Evolutionary conservation across 2,888 invertebrate species (phyloP).

Genomic region (Callyntrura guangdongensis): DNA sequence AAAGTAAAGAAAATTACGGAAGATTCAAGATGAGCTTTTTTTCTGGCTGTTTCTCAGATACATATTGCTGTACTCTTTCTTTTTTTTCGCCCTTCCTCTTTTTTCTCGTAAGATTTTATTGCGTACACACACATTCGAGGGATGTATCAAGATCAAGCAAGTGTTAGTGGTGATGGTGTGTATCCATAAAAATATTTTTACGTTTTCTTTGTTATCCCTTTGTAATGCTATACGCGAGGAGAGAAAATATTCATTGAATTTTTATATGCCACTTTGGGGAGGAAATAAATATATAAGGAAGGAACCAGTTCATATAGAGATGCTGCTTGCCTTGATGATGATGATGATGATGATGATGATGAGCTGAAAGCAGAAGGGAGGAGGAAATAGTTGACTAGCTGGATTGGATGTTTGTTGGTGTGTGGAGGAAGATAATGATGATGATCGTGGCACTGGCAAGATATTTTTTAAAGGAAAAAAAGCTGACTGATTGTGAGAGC

Average conservation of each 20-base stretch:
- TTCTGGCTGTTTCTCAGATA: neutral
- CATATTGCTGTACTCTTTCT: slow-evolving; percentile 30
- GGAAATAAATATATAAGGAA: slow-evolving; percentile 56
- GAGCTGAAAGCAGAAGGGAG: slow-evolving; percentile 61
- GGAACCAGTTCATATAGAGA: slow-evolving; percentile 44
- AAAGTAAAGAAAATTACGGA: slow-evolving; percentile 40
- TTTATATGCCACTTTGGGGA: slow-evolving; percentile 62
- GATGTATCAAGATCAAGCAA: too few species aligned
- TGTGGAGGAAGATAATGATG: slow-evolving; percentile 34
- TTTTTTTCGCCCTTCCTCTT: slow-evolving; percentile 46
- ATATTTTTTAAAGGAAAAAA: slow-evolving; percentile 21
- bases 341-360: slow-evolving; percentile 45
- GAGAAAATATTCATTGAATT: slow-evolving; percentile 38
- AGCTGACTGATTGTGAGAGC: slow-evolving; percentile 54
- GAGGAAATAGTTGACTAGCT: slow-evolving; percentile 68
- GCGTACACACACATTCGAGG: too few species aligned
- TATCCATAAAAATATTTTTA: slow-evolving; percentile 64
- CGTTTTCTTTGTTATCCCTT: slow-evolving; percentile 49
- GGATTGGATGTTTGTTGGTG: slow-evolving; percentile 52
- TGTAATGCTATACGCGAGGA: slow-evolving; percentile 8
- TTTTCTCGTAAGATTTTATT: slow-evolving; percentile 63
- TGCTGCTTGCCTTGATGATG: too few species aligned
- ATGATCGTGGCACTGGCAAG: slow-evolving; percentile 54
- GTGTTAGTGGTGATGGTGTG: slow-evolving; percentile 22
- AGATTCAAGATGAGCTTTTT: slow-evolving; percentile 62